A percentile compares a stretch with the other conserved stretches of the same genome.
These are phyloP conservation scores for Scyliorhinus canicula DNA, from an alignment of 2,797 vertebrate genomes.

Conservation along the genomic window DNA sequence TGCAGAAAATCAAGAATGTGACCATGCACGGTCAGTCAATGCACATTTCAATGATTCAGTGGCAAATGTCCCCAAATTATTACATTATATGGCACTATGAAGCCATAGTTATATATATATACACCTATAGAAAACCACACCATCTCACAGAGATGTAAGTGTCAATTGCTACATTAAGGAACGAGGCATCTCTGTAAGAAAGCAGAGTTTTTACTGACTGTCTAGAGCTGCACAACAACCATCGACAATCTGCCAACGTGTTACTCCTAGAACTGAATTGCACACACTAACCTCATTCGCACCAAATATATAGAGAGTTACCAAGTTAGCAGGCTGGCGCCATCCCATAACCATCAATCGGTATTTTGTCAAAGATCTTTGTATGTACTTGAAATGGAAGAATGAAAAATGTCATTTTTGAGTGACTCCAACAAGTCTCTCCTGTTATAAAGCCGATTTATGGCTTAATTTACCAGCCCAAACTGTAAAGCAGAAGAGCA, in stretches of 20 bases:
- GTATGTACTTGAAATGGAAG: not conserved
- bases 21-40: not conserved
- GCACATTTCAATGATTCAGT: not conserved
- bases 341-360: not conserved
- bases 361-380: not conserved
- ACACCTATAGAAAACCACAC: not conserved
- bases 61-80: constrained; percentile 7
- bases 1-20: not conserved
- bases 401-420: not conserved
- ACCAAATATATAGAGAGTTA: too few species aligned
- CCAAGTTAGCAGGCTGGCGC: not conserved
- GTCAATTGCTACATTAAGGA: not conserved
- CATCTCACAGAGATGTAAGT: constrained; percentile 29
- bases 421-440: not conserved
- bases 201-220: not conserved
- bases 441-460: not conserved
- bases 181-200: not conserved
- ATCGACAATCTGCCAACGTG: constrained; percentile 4
- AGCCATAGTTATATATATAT: constrained; percentile 1
- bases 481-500: not conserved
- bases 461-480: not conserved
- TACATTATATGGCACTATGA: not conserved
- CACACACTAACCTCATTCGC: not conserved
- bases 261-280: not conserved
- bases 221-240: not conserved